A percentile compares a stretch with the other conserved stretches of the same genome.
These are phyloP conservation scores for Pao palembangensis DNA, from an alignment of 2,113 vertebrate genomes.

Conservation along the genomic window DNA sequence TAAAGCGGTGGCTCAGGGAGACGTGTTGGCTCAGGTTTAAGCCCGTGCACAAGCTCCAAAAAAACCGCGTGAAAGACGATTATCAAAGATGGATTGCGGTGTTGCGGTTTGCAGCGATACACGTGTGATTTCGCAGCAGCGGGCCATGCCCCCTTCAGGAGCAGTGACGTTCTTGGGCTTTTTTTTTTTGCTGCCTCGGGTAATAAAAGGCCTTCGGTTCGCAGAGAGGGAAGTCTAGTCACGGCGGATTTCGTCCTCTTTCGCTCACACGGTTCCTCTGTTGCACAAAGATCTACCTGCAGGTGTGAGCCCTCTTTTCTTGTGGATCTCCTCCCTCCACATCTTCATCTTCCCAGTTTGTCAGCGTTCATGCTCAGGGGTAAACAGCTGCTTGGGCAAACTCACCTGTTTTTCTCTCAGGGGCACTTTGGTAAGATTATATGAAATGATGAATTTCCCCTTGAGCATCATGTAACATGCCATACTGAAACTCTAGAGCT, in stretches of 20 bases:
- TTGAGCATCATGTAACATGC: slow-evolving; percentile 4
- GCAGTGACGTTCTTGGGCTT: not conserved
- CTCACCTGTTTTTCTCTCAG: slow-evolving; percentile 23
- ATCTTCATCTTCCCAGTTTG: slow-evolving; percentile 30
- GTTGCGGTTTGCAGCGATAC: too few species aligned
- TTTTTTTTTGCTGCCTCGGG: not conserved
- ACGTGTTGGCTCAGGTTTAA: too few species aligned
- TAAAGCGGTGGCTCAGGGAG: not conserved
- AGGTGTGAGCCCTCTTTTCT: slow-evolving; percentile 8
- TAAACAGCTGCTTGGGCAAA: slow-evolving; percentile 41
- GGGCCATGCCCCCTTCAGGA: not conserved
- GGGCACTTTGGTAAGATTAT: slow-evolving; percentile 9
- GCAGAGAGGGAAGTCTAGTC: too few species aligned
- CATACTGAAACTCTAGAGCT: not conserved
- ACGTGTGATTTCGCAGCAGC: too few species aligned
- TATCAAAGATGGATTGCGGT: too few species aligned
- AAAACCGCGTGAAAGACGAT: too few species aligned
- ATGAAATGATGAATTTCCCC: slow-evolving; percentile 16
- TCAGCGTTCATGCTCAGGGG: slow-evolving; percentile 25
- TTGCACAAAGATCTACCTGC: slow-evolving; percentile 16
- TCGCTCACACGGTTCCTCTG: slow-evolving; percentile 8
- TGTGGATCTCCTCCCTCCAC: slow-evolving; percentile 1
- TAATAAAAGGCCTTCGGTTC: not conserved
- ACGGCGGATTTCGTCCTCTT: too few species aligned
- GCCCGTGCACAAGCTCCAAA: too few species aligned